These are phyloP conservation scores for Pollenia amentaria DNA, from an alignment of 2,888 invertebrate species.

Conservation along the genomic window DNA sequence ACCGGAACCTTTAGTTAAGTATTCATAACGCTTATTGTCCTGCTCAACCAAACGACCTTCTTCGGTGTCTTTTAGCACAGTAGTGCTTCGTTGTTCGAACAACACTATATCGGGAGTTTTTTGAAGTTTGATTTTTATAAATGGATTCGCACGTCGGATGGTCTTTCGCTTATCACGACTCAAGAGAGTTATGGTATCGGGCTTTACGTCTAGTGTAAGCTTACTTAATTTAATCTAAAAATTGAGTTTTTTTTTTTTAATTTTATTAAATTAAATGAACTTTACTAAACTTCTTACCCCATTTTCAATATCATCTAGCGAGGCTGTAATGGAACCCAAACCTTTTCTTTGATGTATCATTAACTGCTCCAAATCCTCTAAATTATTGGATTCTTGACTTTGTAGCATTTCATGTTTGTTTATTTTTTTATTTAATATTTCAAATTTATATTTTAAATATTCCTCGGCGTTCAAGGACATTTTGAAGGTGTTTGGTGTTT, in stretches of 20 bases:
- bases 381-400: conserved; percentile 45
- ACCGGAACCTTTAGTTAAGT: conserved; percentile 88
- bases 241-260: background rate
- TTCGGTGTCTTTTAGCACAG: conserved; percentile 86
- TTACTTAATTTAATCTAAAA: conserved; percentile 62
- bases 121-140: conserved; percentile 87
- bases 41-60: conserved; percentile 87
- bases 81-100: conserved; percentile 88
- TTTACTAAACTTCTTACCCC: conserved; percentile 68
- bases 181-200: background rate
- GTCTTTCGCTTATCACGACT: conserved; percentile 34
- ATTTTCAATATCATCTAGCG: conserved; percentile 74
- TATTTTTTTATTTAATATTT: conserved; percentile 65
- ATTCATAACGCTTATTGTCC: conserved; percentile 89
- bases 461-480: conserved; percentile 68
- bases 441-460: conserved; percentile 66
- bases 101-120: conserved; percentile 89
- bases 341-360: conserved; percentile 61
- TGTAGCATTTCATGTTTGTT: conserved; percentile 67
- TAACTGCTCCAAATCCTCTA: conserved; percentile 45
- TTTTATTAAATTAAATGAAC: background rate
- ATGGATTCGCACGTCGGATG: conserved; percentile 83
- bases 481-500: background rate
- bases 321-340: conserved; percentile 66
- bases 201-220: conserved; percentile 39